These are phyloP conservation scores for Miniopterus natalensis DNA, from an alignment of 2,113 vertebrate species.

Conservation along the genomic window DNA sequence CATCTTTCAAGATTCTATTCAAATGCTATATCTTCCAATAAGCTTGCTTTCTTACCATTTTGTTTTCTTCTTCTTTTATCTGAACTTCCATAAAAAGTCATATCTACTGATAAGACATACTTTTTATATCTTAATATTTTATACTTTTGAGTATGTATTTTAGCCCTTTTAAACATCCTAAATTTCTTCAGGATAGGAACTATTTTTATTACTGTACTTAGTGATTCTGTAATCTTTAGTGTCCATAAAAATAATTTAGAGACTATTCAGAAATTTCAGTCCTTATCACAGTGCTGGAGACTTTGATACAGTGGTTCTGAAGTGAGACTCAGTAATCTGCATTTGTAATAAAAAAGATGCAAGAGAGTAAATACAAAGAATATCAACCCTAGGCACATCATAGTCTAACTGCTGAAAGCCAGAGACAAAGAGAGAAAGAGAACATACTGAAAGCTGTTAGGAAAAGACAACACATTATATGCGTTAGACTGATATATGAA, in stretches of 20 bases:
- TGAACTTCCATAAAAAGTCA: constrained; percentile 13
- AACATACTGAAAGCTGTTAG: not conserved
- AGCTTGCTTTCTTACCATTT: not conserved
- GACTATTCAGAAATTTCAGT: constrained; percentile 1
- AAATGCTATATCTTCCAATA: not conserved
- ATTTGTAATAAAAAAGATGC: not conserved
- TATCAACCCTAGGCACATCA: not conserved
- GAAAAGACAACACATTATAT: not conserved
- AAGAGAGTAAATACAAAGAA: not conserved
- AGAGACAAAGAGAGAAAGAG: not conserved
- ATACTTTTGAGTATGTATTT: not conserved
- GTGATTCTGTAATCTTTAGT: not conserved
- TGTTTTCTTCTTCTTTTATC: not conserved
- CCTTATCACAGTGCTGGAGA: not conserved
- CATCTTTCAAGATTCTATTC: constrained; percentile 56
- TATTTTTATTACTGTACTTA: constrained; percentile 19
- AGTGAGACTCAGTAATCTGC: not conserved
- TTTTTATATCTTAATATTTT: constrained; percentile 19
- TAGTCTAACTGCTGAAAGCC: not conserved
- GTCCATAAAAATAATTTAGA: constrained; percentile 31
- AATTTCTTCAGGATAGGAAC: not conserved
- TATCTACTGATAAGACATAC: not conserved
- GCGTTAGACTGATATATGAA: not conserved
- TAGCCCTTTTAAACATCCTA: not conserved
- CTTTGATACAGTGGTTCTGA: not conserved